A percentile compares a stretch with the other conserved stretches of the same genome.
Evolutionary conservation across 2,113 vertebrate genomes (phyloP).

Genomic region (Galemys pyrenaicus): DNA sequence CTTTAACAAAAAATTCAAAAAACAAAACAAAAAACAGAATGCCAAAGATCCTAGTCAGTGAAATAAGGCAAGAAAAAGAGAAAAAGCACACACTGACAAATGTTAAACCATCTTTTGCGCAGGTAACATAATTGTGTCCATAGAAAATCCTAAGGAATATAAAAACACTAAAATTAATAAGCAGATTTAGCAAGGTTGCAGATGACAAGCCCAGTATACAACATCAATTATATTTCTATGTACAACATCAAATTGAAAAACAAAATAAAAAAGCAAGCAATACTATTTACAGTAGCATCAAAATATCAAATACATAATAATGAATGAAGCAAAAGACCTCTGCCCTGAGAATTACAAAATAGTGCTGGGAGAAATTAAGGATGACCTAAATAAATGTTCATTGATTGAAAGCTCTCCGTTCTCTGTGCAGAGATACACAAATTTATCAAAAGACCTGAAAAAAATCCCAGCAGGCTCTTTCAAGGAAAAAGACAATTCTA

Average conservation of each 20-base stretch:
- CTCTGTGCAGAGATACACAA: background rate
- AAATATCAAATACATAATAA: slow-evolving; percentile 16
- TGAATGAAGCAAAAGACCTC: background rate
- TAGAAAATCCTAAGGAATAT: background rate
- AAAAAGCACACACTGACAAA: background rate
- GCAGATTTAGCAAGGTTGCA: background rate
- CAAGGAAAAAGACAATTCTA: slow-evolving; percentile 10
- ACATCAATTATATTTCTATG: background rate
- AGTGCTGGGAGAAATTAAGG: background rate
- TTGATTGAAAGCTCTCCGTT: background rate
- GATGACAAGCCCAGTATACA: background rate
- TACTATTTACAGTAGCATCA: background rate
- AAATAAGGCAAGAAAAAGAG: background rate
- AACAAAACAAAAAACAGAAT: too few species aligned
- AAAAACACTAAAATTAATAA: background rate
- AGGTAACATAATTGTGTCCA: background rate
- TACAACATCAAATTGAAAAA: background rate
- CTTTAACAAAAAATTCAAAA: slow-evolving; percentile 50
- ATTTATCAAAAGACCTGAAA: background rate
- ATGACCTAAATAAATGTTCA: background rate
- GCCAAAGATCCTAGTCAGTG: background rate
- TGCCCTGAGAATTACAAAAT: background rate
- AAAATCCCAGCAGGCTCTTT: background rate
- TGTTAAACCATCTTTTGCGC: background rate
- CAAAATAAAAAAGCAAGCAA: background rate